A percentile compares a stretch with the other conserved stretches of the same genome.
Evolutionary conservation across 1,140 invertebrate genomes (phyloP).

Genomic region (Brachionus koreanus): DNA sequence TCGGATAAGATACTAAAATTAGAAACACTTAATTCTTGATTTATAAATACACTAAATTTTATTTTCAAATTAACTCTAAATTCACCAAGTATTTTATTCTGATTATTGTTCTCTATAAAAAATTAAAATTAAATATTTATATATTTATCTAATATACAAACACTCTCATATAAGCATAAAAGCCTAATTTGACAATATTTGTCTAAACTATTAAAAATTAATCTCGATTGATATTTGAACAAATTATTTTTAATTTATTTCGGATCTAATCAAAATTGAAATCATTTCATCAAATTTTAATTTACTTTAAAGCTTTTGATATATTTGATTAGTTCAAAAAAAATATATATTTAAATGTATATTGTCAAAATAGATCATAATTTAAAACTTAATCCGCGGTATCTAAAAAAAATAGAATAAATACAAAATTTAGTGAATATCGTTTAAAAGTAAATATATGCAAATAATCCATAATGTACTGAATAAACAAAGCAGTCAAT

Average conservation of each 20-base stretch:
- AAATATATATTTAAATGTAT: too few relatives aligned
- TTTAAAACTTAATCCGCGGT: too few relatives aligned
- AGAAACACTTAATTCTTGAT: too few relatives aligned
- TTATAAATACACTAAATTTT: too few relatives aligned
- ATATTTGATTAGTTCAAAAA: background rate
- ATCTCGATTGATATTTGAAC: background rate
- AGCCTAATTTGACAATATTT: background rate
- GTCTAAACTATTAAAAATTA: background rate
- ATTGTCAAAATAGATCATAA: too few relatives aligned
- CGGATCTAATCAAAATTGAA: background rate
- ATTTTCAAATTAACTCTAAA: too few relatives aligned
- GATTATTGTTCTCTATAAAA: background rate
- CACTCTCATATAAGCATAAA: background rate
- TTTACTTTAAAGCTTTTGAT: background rate
- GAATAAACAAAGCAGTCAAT: background rate
- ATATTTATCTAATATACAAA: background rate
- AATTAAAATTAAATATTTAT: conserved; percentile 9
- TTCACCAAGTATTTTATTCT: too few relatives aligned
- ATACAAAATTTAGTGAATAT: background rate
- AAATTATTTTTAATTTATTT: background rate
- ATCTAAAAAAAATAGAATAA: background rate
- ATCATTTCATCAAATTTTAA: background rate
- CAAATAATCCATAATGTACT: background rate
- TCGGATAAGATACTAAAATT: too few relatives aligned
- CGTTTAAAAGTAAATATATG: too few relatives aligned